These are phyloP conservation scores for Tylochromis polylepis DNA, from an alignment of 2,113 vertebrate species.

Conservation along the genomic window DNA sequence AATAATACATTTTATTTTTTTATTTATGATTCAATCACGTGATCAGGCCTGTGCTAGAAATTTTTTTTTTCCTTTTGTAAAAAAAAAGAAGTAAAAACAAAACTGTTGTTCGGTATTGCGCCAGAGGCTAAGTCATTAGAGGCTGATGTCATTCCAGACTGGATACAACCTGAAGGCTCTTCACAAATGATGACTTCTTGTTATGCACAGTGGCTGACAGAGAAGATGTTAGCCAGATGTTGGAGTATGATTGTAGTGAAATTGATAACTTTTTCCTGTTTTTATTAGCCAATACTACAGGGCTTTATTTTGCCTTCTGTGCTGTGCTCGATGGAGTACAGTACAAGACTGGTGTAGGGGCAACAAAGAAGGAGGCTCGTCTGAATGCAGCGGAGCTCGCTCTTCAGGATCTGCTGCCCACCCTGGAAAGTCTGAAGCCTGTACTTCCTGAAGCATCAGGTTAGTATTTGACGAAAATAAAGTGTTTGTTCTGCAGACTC, in stretches of 20 bases:
- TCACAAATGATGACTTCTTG: not conserved
- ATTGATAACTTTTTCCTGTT: not conserved
- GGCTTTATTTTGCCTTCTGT: conserved; percentile 88
- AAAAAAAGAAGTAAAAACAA: not conserved
- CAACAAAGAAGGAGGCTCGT: conserved; percentile 85
- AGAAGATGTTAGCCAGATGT: not conserved
- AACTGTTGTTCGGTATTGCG: not conserved
- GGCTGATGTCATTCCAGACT: not conserved
- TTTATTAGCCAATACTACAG: conserved; percentile 70
- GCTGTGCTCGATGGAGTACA: conserved; percentile 84
- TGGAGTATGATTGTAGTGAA: not conserved
- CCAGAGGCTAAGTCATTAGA: not conserved
- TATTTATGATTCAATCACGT: not conserved
- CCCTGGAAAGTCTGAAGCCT: conserved; percentile 43
- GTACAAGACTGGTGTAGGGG: conserved; percentile 86
- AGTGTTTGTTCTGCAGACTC: not conserved
- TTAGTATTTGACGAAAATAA: conserved; percentile 15
- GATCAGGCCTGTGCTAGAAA: not conserved
- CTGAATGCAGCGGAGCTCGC: conserved; percentile 82
- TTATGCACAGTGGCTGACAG: not conserved
- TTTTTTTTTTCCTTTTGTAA: not conserved
- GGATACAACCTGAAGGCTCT: not conserved
- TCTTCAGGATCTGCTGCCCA: conserved; percentile 79
- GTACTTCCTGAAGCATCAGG: conserved; percentile 60
- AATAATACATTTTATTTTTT: not conserved